These are phyloP conservation scores for Catalaphyllia jardinei DNA, from an alignment of 64 coral and sea anemone genomes.

Conservation along the genomic window DNA sequence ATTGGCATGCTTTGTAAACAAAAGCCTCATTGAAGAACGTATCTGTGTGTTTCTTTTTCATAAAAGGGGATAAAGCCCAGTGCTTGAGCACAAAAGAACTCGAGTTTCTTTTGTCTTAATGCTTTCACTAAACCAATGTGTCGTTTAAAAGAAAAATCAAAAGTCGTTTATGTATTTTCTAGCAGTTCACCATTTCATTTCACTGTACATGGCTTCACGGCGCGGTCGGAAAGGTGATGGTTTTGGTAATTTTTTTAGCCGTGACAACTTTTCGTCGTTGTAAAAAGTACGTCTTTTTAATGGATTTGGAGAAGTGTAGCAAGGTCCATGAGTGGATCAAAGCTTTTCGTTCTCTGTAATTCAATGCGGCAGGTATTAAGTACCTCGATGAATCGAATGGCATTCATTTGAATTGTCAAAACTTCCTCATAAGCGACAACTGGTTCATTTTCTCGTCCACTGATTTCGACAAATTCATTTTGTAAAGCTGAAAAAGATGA, in stretches of 20 bases:
- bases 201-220: no score
- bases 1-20: constrained; percentile 17
- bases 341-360: neutral
- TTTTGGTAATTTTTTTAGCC: no score
- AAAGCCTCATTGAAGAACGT: neutral
- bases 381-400: neutral
- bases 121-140: constrained; percentile 29
- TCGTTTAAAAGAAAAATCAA: neutral
- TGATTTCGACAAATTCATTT: neutral
- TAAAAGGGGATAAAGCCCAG: neutral
- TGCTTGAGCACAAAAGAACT: neutral
- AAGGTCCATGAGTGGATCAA: neutral
- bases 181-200: no score
- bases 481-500: neutral
- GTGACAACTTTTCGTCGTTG: no score
- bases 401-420: neutral
- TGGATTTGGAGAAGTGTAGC: neutral
- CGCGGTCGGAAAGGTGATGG: no score
- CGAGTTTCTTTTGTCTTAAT: neutral
- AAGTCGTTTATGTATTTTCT: no score
- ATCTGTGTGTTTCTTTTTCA: neutral
- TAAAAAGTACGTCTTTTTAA: neutral
- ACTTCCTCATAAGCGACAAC: neutral
- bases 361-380: neutral
- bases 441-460: neutral